A percentile compares a stretch with the other conserved stretches of the same genome.
phyloP scores from a whole-genome alignment of 2,113 vertebrate species.

The Lophura nycthemera region DNA sequence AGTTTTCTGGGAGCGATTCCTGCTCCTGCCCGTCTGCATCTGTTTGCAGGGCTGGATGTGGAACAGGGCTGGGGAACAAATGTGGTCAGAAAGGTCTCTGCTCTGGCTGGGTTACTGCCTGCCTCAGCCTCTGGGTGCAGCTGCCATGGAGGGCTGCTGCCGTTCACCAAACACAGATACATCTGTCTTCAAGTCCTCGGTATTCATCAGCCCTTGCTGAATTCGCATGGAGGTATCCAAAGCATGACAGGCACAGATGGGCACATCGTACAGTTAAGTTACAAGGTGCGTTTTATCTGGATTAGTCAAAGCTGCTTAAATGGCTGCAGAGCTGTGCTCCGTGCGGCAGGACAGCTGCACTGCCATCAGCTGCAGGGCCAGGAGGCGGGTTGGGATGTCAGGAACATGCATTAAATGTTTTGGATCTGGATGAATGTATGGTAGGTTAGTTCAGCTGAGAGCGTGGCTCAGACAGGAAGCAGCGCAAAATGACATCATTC shows the following conservation, averaged over 20 bases:
- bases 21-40: not conserved
- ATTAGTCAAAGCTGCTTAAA: not conserved
- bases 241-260: not conserved
- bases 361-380: not conserved
- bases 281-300: not conserved
- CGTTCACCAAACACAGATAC: not conserved
- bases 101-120: not conserved
- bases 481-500: no score
- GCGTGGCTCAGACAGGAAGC: no score
- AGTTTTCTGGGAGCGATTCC: not conserved
- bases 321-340: not conserved
- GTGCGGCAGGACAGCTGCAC: no score
- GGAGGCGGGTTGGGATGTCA: not conserved
- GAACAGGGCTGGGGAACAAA: not conserved
- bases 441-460: not conserved
- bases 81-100: rapidly evolving
- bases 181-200: not conserved
- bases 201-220: not conserved
- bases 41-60: not conserved
- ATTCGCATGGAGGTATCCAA: not conserved
- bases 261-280: not conserved
- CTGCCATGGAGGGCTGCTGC: not conserved
- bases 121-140: not conserved
- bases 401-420: not conserved
- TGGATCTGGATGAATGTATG: not conserved